These are phyloP conservation scores for Thereva unica DNA, from an alignment of 2,888 invertebrate genomes.

Conservation along the genomic window DNA sequence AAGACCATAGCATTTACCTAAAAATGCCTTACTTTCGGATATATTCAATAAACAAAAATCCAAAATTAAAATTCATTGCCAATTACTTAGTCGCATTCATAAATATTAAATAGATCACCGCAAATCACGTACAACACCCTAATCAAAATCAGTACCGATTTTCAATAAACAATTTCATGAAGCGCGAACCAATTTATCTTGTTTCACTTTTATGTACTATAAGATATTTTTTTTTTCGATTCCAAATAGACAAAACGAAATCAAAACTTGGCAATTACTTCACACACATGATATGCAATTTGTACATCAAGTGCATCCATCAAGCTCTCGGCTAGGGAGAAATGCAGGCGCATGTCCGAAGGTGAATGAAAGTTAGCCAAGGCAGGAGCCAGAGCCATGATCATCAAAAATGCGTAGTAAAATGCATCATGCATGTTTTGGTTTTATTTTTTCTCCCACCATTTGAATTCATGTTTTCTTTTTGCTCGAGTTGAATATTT, in stretches of 20 bases:
- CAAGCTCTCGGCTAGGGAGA: neutral
- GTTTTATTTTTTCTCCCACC: neutral
- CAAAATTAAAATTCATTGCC: too few relatives aligned
- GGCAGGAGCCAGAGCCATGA: conserved; percentile 4
- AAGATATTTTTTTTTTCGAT: neutral
- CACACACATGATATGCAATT: conserved; percentile 22
- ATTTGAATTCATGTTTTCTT: conserved; percentile 9
- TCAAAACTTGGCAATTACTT: conserved; percentile 28
- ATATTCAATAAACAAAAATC: too few relatives aligned
- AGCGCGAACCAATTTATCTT: neutral
- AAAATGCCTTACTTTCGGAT: too few relatives aligned
- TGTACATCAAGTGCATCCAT: neutral
- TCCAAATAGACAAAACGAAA: neutral
- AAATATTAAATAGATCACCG: too few relatives aligned
- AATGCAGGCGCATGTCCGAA: conserved; percentile 16
- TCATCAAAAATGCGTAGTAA: conserved; percentile 4
- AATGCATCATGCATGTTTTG: neutral
- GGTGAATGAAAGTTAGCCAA: conserved; percentile 27
- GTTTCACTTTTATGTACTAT: conserved; percentile 28
- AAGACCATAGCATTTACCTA: too few relatives aligned
- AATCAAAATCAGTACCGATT: too few relatives aligned
- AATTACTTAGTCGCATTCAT: too few relatives aligned
- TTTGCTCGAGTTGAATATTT: conserved; percentile 30
- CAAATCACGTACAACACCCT: too few relatives aligned
- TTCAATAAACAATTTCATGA: too few relatives aligned